phyloP scores from a whole-genome alignment of 2,113 vertebrate species.

The Muntiacus reevesi region DNA sequence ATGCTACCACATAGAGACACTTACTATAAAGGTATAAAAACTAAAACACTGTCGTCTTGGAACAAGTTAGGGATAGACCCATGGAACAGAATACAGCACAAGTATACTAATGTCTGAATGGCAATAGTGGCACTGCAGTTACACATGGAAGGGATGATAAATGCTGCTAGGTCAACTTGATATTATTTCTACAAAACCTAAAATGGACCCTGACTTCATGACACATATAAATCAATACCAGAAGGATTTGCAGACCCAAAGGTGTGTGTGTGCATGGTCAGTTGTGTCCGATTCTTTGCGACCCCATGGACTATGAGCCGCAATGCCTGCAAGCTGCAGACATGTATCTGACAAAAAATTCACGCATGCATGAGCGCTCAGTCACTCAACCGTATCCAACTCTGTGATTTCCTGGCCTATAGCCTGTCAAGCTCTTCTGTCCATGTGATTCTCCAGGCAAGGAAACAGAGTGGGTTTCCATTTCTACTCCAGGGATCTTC shows the following conservation, averaged over 20 bases:
- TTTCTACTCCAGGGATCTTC: neutral
- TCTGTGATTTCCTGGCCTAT: neutral
- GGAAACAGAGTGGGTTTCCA: neutral
- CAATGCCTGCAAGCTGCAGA: neutral
- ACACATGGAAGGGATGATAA: neutral
- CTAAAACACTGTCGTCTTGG: neutral
- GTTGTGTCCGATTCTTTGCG: neutral
- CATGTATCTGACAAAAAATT: neutral
- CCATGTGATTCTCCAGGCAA: neutral
- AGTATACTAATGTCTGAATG: neutral
- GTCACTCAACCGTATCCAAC: neutral
- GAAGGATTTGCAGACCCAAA: neutral
- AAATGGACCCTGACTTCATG: neutral
- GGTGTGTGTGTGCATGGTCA: neutral
- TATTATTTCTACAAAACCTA: neutral
- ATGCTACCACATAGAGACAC: neutral
- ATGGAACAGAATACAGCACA: neutral
- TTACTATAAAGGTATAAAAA: neutral
- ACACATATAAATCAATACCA: neutral
- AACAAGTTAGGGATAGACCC: neutral
- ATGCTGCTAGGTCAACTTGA: neutral
- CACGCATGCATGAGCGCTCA: neutral
- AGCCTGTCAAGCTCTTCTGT: neutral
- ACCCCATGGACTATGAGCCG: neutral
- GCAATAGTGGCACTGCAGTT: neutral